phyloP scores from a whole-genome alignment of 1,140 invertebrate species.

The Caenorhabditis tropicalis region DNA sequence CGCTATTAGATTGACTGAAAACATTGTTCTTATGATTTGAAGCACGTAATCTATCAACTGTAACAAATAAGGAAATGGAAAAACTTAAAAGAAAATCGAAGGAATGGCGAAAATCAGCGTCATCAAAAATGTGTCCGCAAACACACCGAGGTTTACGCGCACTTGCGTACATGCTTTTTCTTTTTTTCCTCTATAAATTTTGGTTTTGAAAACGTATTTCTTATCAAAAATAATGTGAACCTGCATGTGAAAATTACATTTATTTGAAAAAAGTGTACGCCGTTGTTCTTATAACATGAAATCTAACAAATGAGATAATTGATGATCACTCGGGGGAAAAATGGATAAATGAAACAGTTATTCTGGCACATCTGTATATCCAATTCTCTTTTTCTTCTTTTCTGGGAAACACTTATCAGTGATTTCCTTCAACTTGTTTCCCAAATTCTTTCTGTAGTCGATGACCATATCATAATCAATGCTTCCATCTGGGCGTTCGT shows the following conservation, averaged over 20 bases:
- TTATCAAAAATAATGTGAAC: too few relatives aligned
- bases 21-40: too few relatives aligned
- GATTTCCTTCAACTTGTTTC: conserved; percentile 23
- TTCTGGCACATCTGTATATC: conserved; percentile 6
- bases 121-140: conserved; percentile 5
- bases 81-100: too few relatives aligned
- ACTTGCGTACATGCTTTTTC: neutral
- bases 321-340: neutral
- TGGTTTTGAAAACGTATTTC: too few relatives aligned
- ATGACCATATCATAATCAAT: conserved; percentile 36
- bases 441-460: conserved; percentile 40
- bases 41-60: too few relatives aligned
- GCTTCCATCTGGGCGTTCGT: neutral
- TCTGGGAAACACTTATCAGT: conserved; percentile 42
- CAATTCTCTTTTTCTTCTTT: neutral
- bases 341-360: too few relatives aligned
- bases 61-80: too few relatives aligned
- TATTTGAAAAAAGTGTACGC: too few relatives aligned
- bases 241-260: too few relatives aligned
- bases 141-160: neutral
- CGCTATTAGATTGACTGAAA: too few relatives aligned
- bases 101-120: neutral
- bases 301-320: neutral
- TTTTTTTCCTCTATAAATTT: neutral
- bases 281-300: too few relatives aligned